These are phyloP conservation scores for Heliornis fulica DNA, from an alignment of 2,113 vertebrate species.

Conservation along the genomic window DNA sequence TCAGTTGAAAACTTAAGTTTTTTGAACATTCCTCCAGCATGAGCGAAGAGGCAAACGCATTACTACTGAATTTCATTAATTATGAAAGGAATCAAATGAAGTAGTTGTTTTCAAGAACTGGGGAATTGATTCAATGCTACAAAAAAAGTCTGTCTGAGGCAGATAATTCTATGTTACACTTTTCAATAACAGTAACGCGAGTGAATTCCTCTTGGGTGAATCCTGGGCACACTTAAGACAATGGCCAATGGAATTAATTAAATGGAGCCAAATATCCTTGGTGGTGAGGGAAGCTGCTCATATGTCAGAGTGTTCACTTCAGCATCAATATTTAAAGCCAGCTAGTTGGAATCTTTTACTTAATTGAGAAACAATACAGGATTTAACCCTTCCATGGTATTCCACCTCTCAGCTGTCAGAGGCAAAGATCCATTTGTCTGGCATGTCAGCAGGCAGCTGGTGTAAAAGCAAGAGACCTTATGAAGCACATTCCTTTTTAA, in stretches of 20 bases:
- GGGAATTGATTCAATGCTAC: slow-evolving; percentile 65
- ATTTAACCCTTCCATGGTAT: slow-evolving; percentile 33
- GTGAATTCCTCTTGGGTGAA: slow-evolving; percentile 60
- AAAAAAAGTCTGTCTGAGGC: slow-evolving; percentile 67
- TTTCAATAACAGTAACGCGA: slow-evolving; percentile 47
- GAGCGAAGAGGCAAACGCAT: slow-evolving; percentile 44
- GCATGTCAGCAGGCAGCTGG: slow-evolving; percentile 44
- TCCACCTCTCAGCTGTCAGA: neutral
- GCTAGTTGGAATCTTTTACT: slow-evolving; percentile 42
- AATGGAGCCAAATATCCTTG: slow-evolving; percentile 54
- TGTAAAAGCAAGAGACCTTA: slow-evolving; percentile 57
- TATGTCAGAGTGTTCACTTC: slow-evolving; percentile 20
- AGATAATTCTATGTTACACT: slow-evolving; percentile 66
- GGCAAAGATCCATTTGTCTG: neutral
- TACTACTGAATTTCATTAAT: slow-evolving; percentile 63
- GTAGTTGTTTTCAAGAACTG: slow-evolving; percentile 60
- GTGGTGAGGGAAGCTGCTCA: slow-evolving; percentile 8
- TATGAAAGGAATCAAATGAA: slow-evolving; percentile 67
- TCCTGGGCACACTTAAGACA: slow-evolving; percentile 55
- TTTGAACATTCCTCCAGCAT: slow-evolving; percentile 5
- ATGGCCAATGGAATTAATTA: slow-evolving; percentile 66
- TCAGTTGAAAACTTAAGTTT: slow-evolving; percentile 49
- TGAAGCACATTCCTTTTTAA: slow-evolving; percentile 42
- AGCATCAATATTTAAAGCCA: slow-evolving; percentile 56
- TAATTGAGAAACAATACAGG: slow-evolving; percentile 48